These are phyloP conservation scores for Aselliscus stoliczkanus DNA, from an alignment of 2,797 vertebrate genomes.

Conservation along the genomic window DNA sequence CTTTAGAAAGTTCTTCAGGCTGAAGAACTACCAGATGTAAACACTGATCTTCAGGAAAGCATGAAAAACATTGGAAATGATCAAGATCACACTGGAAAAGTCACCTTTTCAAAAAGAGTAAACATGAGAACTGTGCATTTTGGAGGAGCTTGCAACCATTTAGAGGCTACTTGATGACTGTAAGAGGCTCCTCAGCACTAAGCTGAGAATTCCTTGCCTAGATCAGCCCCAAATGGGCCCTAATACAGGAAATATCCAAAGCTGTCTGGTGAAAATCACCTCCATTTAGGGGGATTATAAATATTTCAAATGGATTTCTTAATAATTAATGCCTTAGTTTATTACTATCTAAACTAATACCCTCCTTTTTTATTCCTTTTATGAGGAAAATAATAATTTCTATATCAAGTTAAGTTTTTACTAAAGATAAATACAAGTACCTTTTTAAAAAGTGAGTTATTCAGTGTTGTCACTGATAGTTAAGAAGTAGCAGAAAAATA, in stretches of 20 bases:
- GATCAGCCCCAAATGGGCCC: neutral
- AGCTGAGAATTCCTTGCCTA: neutral
- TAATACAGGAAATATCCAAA: slow-evolving; percentile 29
- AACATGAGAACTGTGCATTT: neutral
- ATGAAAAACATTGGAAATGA: neutral
- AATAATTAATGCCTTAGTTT: slow-evolving; percentile 33
- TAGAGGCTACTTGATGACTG: neutral
- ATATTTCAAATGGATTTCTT: slow-evolving; percentile 43
- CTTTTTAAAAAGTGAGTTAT: slow-evolving; percentile 12
- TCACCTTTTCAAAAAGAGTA: neutral
- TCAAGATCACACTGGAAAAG: neutral
- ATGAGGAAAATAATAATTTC: slow-evolving; percentile 31
- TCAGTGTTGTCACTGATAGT: slow-evolving; percentile 8
- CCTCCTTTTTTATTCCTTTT: slow-evolving; percentile 1
- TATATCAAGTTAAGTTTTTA: slow-evolving; percentile 32
- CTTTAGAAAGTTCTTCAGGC: neutral
- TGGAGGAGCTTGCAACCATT: slow-evolving; percentile 1
- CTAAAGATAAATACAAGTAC: slow-evolving; percentile 37
- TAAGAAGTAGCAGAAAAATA: slow-evolving; percentile 52
- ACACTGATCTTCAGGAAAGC: neutral
- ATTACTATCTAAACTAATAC: slow-evolving; percentile 12
- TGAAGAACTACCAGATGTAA: neutral
- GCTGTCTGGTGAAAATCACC: neutral
- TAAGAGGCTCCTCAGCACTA: neutral
- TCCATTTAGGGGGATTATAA: slow-evolving; percentile 32